Evolutionary conservation across 2,797 vertebrate species (phyloP), one percentile per base, ranked within the genome.

Genomic region (Coregonus sp.): DNA sequence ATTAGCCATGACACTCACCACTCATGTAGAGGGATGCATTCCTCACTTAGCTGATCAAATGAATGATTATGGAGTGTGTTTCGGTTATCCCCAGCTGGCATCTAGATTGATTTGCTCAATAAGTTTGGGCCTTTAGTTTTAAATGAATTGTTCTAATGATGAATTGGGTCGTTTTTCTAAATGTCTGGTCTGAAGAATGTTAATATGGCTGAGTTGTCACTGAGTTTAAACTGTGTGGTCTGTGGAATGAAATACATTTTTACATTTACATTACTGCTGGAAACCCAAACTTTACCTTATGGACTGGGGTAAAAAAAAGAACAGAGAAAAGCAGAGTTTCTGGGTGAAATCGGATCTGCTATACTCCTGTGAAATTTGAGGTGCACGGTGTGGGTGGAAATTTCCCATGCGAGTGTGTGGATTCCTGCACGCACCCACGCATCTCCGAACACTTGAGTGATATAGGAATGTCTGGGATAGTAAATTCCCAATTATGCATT

Each of bases 81-180:
- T 75, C 73, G 3, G 70, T 78, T 82, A 82, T 70, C 40, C 35
- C 67, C 68, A 72, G 63, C 75, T 78, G 73, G 73, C 50, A 68
- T 51, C 75, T 56, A 25, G 81, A 88, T 81, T 59, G 74, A 82
- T 86, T 66, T 67, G 40, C 78, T 37, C 73, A 85, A 86, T 82
- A 81, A 76, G 40, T 50, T 47, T 52, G 63, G 5, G 18, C 18
- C 50, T 56, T 33, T 72, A 47, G 52, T 79, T 80, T 82, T 74
- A 81, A 78, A 37, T 52, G 56, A 75, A 52, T 70, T 70, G 2
- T 68, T 77, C 65, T 59, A 18, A n/a, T 79, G 76, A 80, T 59
- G 47, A 71, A 78, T 61, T 72, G 37, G 47, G n/a, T 61, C 61
- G 69, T 75, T n/a, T 73, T 74, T 56, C 47, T 12, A 37, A 47